Base-by-base conservation (phyloP, 2,797 vertebrate species). In the Remorina albescens region DNA sequence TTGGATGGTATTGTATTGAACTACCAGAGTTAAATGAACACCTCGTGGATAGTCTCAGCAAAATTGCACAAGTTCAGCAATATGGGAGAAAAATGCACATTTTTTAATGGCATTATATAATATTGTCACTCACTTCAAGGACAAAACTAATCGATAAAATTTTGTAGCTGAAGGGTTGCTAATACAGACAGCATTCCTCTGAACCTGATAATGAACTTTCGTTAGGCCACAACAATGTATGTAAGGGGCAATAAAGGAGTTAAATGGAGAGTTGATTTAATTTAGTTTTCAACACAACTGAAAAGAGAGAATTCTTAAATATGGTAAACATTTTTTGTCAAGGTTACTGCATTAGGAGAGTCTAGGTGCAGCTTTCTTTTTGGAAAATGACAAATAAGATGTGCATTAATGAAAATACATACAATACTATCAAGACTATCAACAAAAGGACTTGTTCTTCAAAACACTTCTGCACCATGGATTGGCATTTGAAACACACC, bases 401-500 rank as follows among this genome's bases (percentile, higher is more conserved):
- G 11, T 23, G 46, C 8, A 5, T 23, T 18, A 30, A 53, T 53
- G 26, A n/a, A n/a, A n/a, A n/a, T n/a, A n/a, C n/a, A n/a, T n/a
- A n/a, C n/a, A 80, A 72, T 26, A 68, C 5, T 18, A 68, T 44
- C 6, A 34, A 69, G 62, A 28, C 59, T 68, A 71, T 72, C 67
- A 80, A 74, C 53, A 76, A 76, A 79, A 78, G 34, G 67, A 77
- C 71, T 39, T 67, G 42, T 60, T 67, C 59, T 68, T 73, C 55
- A 55, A 41, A 81, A 81, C 56, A 76, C 68, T 66, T 62, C 32
- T 58, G 47, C 55, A 57, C 6, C 46, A 87, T 84, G 75, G 84
- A 88, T 81, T 84, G 71, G 44, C 84, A 88, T 90, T 87, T 86
- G 65, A 74, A 84, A 69, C 76, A 63, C 74, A 55, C 73, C 28